Percentiles rank a stretch among this genome's conserved stretches.
Evolutionary conservation across 2,888 invertebrate species (phyloP).

Genomic region (Tetragonisca angustula): DNA sequence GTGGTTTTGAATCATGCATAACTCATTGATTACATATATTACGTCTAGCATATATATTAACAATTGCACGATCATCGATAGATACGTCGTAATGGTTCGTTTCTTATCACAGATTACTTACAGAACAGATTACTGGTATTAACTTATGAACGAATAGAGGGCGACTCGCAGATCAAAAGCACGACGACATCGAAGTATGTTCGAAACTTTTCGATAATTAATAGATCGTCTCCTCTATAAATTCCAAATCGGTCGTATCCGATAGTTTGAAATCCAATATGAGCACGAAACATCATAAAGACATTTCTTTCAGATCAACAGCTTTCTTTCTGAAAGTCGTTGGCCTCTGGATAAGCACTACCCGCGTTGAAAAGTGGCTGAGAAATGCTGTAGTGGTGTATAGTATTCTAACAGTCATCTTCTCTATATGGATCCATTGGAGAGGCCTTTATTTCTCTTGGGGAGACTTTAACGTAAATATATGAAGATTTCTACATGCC

Average conservation of each 20-base stretch:
- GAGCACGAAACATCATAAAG: neutral
- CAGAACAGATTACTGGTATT: neutral
- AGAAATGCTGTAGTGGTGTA: neutral
- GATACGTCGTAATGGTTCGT: neutral
- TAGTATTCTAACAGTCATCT: neutral
- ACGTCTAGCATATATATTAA: neutral
- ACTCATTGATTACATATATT: slow-evolving; percentile 1
- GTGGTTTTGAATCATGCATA: neutral
- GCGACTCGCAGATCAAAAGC: neutral
- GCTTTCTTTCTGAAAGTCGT: neutral
- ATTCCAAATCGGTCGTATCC: neutral
- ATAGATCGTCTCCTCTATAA: neutral
- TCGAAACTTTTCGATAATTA: neutral
- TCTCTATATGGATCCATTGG: neutral
- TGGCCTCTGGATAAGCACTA: neutral
- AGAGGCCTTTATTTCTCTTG: neutral
- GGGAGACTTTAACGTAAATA: neutral
- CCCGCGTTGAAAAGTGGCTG: neutral
- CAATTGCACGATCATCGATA: neutral
- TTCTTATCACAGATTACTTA: neutral
- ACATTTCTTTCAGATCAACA: neutral
- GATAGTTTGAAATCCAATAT: neutral
- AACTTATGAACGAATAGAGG: neutral
- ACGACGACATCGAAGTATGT: neutral
- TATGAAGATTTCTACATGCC: neutral